These are phyloP conservation scores for Phengaris arion DNA, from an alignment of 2,888 invertebrate genomes.

Conservation along the genomic window DNA sequence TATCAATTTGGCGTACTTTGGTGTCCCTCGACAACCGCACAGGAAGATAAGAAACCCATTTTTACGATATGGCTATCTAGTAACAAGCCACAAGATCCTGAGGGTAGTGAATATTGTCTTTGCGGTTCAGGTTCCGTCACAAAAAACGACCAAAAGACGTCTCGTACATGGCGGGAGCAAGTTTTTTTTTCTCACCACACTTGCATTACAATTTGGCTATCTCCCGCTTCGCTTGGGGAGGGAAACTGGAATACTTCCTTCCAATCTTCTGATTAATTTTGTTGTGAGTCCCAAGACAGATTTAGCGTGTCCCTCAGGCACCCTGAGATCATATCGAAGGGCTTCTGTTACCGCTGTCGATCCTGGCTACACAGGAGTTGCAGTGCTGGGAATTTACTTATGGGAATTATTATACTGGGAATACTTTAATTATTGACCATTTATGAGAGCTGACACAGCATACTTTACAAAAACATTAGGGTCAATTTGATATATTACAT, in stretches of 20 bases:
- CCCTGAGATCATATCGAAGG: too few species aligned
- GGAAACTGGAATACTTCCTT: too few species aligned
- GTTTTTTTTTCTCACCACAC: not conserved
- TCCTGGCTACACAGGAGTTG: too few species aligned
- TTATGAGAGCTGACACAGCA: not conserved
- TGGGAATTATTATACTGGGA: too few species aligned
- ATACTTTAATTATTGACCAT: not conserved
- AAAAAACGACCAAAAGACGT: conserved; percentile 24
- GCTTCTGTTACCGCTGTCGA: too few species aligned
- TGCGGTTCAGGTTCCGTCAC: conserved; percentile 37
- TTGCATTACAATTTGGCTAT: too few species aligned
- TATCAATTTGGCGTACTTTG: conserved; percentile 7
- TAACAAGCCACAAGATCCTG: conserved; percentile 52
- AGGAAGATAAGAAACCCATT: conserved; percentile 29
- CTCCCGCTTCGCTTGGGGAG: too few species aligned
- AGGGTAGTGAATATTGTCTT: conserved; percentile 34
- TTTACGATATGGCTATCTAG: conserved; percentile 39
- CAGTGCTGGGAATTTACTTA: too few species aligned
- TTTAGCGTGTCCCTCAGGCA: too few species aligned
- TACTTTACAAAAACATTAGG: not conserved
- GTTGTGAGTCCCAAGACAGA: too few species aligned
- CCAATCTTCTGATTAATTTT: too few species aligned
- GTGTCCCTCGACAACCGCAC: conserved; percentile 1
- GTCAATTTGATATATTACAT: not conserved
- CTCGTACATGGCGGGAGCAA: not conserved